Evolutionary conservation across 2,888 invertebrate genomes (phyloP), one percentile per base, ranked within the genome.

Genomic region (Hemicrepidius hirtus): DNA sequence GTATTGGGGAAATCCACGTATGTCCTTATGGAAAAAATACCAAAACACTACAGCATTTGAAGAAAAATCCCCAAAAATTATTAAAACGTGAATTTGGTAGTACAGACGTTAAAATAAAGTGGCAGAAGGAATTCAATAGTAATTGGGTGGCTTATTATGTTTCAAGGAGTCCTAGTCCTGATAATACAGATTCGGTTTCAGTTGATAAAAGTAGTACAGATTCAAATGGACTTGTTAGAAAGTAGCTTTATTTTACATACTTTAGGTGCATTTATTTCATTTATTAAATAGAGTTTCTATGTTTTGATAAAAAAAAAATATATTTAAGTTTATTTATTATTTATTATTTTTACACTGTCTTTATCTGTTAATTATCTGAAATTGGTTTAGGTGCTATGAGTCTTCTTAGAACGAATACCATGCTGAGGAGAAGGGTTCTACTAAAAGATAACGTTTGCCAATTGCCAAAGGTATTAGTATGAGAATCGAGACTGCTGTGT

Each of bases 81-180:
- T 10, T 76, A 5, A 37, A 67, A 18, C 50, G 66, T 62, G 73
- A 77, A 70, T 67, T 66, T 28, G 49, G 64, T 46, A 60, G 68
- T 44, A 64, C 62, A n/a, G 40, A 75, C 40, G 49, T 79, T 3
- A 73, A 74, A 50, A 75, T 82, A 13, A 69, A 78, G 57, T 66
- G 79, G 37, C 75, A 79, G 44, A 81, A 79, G 64, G 79, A 77
- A 28, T 78, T 81, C 71, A 82, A 82, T 68, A 82, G 82, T 72
- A 82, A 84, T 63, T 84, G 83, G 82, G 77, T 83, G 12, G 78
- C 84, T 1, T 83, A 83, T 74, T 84, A 82, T 75, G 46, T 78
- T 24, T 73, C 77, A 18, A 76, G 63, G 74, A 60, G 67, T 24
- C 3, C 66, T n/a, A 76, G 68, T 70, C 68, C 69, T 5, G 64